Conservation (phyloP, 2,113 vertebrate genomes). For the Anoplopoma fimbria region DNA sequence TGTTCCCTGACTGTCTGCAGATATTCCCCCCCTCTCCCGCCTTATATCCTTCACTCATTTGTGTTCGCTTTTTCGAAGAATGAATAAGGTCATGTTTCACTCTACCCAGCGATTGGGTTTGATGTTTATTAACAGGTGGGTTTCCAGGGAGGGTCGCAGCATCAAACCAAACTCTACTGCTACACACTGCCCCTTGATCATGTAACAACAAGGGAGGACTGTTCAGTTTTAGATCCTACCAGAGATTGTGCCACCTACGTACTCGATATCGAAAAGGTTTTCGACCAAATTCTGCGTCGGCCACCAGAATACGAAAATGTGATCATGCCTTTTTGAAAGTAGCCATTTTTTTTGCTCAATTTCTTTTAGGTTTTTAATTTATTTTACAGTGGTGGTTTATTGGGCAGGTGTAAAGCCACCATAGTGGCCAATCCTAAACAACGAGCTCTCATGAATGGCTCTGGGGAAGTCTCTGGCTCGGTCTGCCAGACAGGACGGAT, state of each 20-base stretch:
- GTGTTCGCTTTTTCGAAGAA: slow-evolving; percentile 56
- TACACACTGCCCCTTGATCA: slow-evolving; percentile 34
- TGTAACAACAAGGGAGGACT: slow-evolving; percentile 33
- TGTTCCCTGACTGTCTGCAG: slow-evolving; percentile 55
- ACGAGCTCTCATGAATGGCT: slow-evolving; percentile 34
- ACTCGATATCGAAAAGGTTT: slow-evolving; percentile 21
- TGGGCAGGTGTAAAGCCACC: slow-evolving; percentile 37
- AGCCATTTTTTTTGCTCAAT: slow-evolving; percentile 50
- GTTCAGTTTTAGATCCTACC: slow-evolving; percentile 49
- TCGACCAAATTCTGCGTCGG: slow-evolving; percentile 49
- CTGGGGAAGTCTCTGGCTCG: slow-evolving; percentile 28
- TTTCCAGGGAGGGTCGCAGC: slow-evolving; percentile 50
- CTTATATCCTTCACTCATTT: slow-evolving; percentile 56
- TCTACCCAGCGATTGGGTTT: slow-evolving; percentile 17
- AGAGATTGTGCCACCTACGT: slow-evolving; percentile 67
- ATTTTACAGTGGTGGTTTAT: slow-evolving; percentile 32
- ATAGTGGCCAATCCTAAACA: slow-evolving; percentile 56
- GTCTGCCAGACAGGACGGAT: slow-evolving; percentile 19
- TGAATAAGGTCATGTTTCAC: slow-evolving; percentile 35
- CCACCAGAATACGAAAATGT: slow-evolving; percentile 44
- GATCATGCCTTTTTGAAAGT: slow-evolving; percentile 72
- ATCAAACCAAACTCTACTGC: slow-evolving; percentile 60
- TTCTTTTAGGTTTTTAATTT: slow-evolving; percentile 41
- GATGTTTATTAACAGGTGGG: slow-evolving; percentile 53
- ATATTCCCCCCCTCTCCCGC: slow-evolving; percentile 1